Evolutionary conservation across 2,113 vertebrate genomes (phyloP).

Genomic region (Sturnus vulgaris): DNA sequence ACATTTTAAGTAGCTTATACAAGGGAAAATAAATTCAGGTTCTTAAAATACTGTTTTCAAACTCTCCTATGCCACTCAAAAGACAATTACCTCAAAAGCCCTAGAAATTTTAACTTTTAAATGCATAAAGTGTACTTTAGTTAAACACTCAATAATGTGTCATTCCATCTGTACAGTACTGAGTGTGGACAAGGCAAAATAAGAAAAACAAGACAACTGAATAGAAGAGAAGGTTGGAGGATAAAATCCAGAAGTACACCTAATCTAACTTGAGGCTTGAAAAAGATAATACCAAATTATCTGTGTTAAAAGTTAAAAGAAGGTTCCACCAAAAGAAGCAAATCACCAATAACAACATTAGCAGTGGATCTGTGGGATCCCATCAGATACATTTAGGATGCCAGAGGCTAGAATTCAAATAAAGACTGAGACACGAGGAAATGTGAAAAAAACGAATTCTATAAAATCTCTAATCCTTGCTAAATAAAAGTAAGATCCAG

Average conservation of each 20-base stretch:
- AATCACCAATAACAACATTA: background rate
- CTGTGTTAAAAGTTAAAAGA: background rate
- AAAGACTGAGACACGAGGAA: background rate
- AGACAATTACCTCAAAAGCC: background rate
- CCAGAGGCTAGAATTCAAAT: background rate
- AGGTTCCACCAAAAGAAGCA: background rate
- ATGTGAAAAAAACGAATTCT: background rate
- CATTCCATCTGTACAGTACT: background rate
- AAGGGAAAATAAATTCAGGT: background rate
- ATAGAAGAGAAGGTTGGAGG: background rate
- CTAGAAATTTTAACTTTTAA: background rate
- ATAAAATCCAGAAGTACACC: background rate
- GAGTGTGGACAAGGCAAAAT: background rate
- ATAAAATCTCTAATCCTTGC: background rate
- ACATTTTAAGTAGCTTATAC: background rate
- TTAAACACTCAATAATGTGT: background rate
- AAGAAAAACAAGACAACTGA: background rate
- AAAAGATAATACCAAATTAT: background rate
- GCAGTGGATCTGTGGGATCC: background rate
- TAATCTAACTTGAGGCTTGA: rapidly evolving
- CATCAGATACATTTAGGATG: background rate
- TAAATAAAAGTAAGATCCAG: background rate
- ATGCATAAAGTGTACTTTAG: background rate
- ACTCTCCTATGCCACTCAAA: background rate
- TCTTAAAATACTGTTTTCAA: background rate